These are phyloP conservation scores for Menidia beryllina DNA, from an alignment of 2,113 vertebrate species.

Conservation along the genomic window DNA sequence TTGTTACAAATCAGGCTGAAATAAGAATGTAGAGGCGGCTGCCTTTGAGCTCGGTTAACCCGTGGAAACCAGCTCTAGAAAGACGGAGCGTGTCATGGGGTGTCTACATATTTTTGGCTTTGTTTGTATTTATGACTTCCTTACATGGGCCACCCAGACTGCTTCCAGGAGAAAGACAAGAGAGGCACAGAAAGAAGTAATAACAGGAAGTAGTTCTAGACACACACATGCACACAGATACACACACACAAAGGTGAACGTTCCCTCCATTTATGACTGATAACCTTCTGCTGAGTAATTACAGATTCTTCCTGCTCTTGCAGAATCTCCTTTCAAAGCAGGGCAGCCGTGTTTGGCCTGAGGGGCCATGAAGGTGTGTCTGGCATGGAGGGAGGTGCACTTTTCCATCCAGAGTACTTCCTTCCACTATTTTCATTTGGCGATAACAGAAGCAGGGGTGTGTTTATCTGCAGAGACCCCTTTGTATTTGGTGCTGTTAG, in stretches of 20 bases:
- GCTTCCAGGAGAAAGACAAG: constrained; percentile 41
- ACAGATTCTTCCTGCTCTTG: not conserved
- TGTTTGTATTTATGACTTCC: constrained; percentile 12
- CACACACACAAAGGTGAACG: not conserved
- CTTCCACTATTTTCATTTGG: constrained; percentile 69
- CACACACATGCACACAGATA: no score
- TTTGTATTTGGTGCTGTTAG: constrained; percentile 16
- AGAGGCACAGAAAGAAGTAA: not conserved
- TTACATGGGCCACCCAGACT: constrained; percentile 18
- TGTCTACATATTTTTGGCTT: not conserved
- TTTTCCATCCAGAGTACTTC: constrained; percentile 75
- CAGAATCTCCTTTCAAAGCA: not conserved
- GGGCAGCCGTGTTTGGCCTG: constrained; percentile 13
- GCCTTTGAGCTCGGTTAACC: not conserved
- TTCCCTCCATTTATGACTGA: not conserved
- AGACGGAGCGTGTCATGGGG: not conserved
- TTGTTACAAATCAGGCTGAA: not conserved
- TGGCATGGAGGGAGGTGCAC: constrained; percentile 61
- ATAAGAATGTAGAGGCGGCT: not conserved
- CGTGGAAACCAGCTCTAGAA: not conserved
- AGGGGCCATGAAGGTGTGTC: constrained; percentile 36
- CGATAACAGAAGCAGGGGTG: constrained; percentile 63
- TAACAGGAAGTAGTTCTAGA: not conserved
- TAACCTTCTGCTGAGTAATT: not conserved
- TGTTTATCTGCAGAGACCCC: constrained; percentile 48